Conservation (phyloP, 1,140 invertebrate genomes). For the Dolichoris vasculosae region DNA sequence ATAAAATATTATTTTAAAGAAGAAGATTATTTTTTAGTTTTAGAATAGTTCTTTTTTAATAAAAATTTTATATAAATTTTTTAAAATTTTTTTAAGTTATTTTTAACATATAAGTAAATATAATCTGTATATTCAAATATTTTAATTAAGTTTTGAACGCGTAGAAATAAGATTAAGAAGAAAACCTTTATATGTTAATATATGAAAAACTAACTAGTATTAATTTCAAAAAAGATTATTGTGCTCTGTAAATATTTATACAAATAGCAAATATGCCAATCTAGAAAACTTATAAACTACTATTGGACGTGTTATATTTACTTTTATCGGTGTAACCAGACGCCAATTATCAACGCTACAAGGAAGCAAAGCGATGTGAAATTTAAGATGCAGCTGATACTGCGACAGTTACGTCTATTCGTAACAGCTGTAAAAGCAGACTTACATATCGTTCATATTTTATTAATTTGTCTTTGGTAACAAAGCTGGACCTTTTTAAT, state of each 20-base stretch:
- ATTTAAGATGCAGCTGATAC: constrained; percentile 56
- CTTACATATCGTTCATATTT: background rate
- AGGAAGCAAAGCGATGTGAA: constrained; percentile 62
- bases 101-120: too few relatives aligned
- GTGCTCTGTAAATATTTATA: constrained; percentile 71
- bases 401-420: constrained; percentile 21
- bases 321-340: constrained; percentile 70
- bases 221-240: constrained; percentile 59
- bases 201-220: background rate
- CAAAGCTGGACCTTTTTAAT: background rate
- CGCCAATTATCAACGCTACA: constrained; percentile 69
- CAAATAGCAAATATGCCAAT: constrained; percentile 60
- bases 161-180: too few relatives aligned
- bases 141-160: too few relatives aligned
- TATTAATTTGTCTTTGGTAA: background rate
- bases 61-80: too few relatives aligned
- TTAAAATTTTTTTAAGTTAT: too few relatives aligned
- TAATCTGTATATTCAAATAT: too few relatives aligned
- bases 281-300: constrained; percentile 59
- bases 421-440: background rate
- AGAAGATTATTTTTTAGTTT: too few relatives aligned
- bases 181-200: background rate
- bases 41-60: too few relatives aligned
- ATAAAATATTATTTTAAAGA: too few relatives aligned
- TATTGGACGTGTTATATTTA: constrained; percentile 60